phyloP scores from a whole-genome alignment of 2,797 vertebrate genomes.

The Pygocentrus nattereri region DNA sequence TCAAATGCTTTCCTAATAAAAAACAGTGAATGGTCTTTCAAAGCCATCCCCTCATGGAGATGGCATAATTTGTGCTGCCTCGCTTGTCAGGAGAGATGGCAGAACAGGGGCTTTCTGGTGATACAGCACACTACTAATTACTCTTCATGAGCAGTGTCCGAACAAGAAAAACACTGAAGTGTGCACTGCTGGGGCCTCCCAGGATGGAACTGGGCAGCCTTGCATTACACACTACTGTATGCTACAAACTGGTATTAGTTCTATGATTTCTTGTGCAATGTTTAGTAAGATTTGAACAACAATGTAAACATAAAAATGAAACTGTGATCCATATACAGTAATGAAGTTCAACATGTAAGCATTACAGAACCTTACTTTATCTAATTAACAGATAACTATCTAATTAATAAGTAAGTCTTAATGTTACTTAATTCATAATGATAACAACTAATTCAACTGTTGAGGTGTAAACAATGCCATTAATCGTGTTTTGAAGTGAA shows the following conservation, averaged over 20 bases:
- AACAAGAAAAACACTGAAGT: background rate
- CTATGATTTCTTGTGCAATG: background rate
- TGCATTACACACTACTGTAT: background rate
- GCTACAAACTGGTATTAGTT: background rate
- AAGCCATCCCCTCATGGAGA: constrained; percentile 4
- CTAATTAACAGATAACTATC: too few relatives aligned
- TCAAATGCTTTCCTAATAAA: constrained; percentile 16
- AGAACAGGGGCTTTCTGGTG: background rate
- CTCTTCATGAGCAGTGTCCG: background rate
- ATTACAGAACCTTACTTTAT: too few relatives aligned
- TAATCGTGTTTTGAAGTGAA: too few relatives aligned
- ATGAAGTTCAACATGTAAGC: too few relatives aligned
- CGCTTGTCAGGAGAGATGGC: constrained; percentile 6
- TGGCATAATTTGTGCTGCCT: background rate
- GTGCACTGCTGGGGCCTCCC: too few relatives aligned
- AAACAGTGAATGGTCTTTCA: constrained; percentile 15
- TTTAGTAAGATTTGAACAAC: background rate
- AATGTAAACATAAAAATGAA: too few relatives aligned
- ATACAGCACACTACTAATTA: background rate
- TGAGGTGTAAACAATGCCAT: too few relatives aligned
- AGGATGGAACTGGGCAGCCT: background rate
- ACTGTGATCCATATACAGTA: too few relatives aligned
- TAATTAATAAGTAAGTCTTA: too few relatives aligned
- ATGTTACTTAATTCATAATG: too few relatives aligned
- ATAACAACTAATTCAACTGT: too few relatives aligned